phyloP scores from a whole-genome alignment of 2,113 vertebrate genomes.

The Antigone vipio region DNA sequence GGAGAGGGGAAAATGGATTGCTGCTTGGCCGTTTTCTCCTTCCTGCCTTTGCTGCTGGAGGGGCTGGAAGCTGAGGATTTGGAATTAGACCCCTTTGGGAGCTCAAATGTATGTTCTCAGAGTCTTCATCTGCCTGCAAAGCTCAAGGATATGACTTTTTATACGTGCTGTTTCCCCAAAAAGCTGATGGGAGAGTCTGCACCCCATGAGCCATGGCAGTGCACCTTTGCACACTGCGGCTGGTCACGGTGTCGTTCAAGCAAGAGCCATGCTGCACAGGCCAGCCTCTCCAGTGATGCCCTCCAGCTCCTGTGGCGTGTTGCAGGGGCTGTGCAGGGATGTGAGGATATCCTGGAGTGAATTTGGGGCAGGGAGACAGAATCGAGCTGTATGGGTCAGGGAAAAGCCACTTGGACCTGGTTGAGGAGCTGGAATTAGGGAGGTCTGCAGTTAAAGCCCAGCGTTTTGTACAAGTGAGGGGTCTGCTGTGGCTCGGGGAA shows the following conservation, averaged over 20 bases:
- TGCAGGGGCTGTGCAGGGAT: neutral
- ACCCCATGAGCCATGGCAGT: neutral
- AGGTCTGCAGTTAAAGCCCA: neutral
- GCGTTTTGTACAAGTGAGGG: neutral
- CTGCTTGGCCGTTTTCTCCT: neutral
- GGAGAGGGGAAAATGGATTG: neutral
- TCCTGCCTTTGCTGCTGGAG: neutral
- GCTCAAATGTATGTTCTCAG: neutral
- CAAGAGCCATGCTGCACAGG: fast-evolving
- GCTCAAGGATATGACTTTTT: neutral
- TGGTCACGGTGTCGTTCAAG: fast-evolving
- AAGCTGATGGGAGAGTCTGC: neutral
- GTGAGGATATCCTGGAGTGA: neutral
- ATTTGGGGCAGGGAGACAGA: neutral
- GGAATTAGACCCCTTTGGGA: neutral
- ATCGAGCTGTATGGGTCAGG: neutral
- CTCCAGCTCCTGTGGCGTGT: neutral
- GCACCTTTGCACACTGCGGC: neutral
- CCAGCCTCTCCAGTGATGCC: neutral
- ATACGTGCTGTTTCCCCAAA: neutral
- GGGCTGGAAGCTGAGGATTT: neutral
- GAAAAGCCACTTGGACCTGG: neutral
- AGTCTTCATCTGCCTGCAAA: neutral
- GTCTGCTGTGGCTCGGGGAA: neutral
- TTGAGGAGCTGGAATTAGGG: neutral